A percentile compares a stretch with the other conserved stretches of the same genome.
Evolutionary conservation across 2,797 vertebrate genomes (phyloP).

Genomic region (Scarus forsteni): DNA sequence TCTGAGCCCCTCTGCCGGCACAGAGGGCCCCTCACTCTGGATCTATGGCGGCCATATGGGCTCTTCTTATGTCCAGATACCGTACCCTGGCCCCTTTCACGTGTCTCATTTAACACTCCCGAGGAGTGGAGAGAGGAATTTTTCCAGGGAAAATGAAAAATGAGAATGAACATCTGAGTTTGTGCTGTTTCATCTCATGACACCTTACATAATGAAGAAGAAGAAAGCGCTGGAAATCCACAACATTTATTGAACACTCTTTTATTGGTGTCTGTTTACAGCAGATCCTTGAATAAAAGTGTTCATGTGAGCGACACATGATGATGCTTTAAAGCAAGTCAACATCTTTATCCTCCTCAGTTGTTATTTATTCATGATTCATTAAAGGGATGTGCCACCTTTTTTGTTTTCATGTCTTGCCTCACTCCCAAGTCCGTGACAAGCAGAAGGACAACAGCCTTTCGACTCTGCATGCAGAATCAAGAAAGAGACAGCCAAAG

Average conservation of each 20-base stretch:
- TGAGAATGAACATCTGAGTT: slow-evolving; percentile 28
- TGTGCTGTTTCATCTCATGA: slow-evolving; percentile 33
- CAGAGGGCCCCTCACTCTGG: slow-evolving; percentile 54
- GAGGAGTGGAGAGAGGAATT: slow-evolving; percentile 24
- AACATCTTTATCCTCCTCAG: too few species aligned
- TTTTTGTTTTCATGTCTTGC: too few species aligned
- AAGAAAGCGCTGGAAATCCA: background rate
- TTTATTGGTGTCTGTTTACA: too few species aligned
- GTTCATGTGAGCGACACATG: too few species aligned
- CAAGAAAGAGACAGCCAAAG: background rate
- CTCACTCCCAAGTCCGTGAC: too few species aligned
- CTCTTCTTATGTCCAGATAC: slow-evolving; percentile 54
- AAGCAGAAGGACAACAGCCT: too few species aligned
- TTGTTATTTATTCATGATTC: too few species aligned
- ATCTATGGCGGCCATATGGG: slow-evolving; percentile 67
- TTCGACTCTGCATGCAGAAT: too few species aligned
- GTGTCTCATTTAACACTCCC: slow-evolving; percentile 36
- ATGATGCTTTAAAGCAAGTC: too few species aligned
- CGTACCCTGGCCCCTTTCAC: slow-evolving; percentile 36
- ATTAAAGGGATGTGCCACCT: too few species aligned
- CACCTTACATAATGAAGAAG: slow-evolving; percentile 30
- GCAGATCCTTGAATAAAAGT: too few species aligned
- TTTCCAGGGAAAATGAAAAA: slow-evolving; percentile 34
- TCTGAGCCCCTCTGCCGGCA: slow-evolving; percentile 48
- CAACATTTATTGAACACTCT: too few species aligned